These are phyloP conservation scores for Microtus oregoni DNA, from an alignment of 2,113 vertebrate species.

Conservation along the genomic window DNA sequence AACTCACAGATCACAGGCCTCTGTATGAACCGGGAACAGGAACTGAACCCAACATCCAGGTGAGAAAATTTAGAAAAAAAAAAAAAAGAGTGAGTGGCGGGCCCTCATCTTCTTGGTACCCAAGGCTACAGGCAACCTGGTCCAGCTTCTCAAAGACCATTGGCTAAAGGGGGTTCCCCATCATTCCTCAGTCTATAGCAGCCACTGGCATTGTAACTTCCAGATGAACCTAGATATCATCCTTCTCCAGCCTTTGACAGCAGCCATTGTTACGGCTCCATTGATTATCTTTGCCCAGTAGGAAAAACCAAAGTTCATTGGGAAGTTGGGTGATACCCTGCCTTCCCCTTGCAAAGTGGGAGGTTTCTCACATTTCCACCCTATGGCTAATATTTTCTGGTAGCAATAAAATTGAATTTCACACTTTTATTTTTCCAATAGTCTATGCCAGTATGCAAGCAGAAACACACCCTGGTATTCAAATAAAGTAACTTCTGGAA, in stretches of 20 bases:
- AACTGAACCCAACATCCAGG: no score
- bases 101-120: no score
- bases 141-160: no score
- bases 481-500: slow-evolving; percentile 79
- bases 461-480: slow-evolving; percentile 84
- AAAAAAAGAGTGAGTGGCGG: no score
- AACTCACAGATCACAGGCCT: no score
- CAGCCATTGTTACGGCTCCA: background rate
- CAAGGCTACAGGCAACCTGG: no score
- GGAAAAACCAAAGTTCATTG: background rate
- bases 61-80: no score
- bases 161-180: no score
- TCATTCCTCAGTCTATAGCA: background rate
- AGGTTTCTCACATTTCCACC: slow-evolving; percentile 88
- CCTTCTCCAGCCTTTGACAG: background rate
- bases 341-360: slow-evolving; percentile 80
- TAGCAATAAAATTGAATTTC: slow-evolving; percentile 86
- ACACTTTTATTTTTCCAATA: slow-evolving; percentile 83
- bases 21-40: no score
- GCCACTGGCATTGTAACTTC: background rate
- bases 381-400: slow-evolving; percentile 86
- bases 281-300: background rate
- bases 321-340: background rate
- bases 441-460: slow-evolving; percentile 82
- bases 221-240: background rate